phyloP scores from a whole-genome alignment of 1,140 invertebrate genomes.

The Zaprionus ghesquierei region DNA sequence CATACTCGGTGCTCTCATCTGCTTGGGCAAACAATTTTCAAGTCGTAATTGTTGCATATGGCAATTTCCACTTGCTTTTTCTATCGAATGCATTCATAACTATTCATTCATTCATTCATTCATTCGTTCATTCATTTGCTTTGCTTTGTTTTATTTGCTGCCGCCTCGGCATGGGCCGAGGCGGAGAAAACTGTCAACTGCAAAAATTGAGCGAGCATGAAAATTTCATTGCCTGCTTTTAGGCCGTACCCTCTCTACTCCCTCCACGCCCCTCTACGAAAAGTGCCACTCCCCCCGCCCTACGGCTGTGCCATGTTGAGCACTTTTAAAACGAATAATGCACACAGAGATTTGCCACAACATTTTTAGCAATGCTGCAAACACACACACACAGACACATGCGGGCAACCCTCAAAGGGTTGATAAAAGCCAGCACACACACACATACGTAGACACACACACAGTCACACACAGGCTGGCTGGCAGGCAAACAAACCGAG shows the following conservation, averaged over 20 bases:
- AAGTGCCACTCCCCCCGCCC: not conserved
- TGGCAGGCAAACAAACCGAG: conserved; percentile 34
- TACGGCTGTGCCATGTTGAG: not conserved
- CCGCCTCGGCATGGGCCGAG: too few relatives aligned
- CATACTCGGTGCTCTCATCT: not conserved
- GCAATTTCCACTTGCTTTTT: not conserved
- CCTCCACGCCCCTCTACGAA: too few relatives aligned
- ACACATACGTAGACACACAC: not conserved
- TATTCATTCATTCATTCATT: too few relatives aligned
- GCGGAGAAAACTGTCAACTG: conserved; percentile 33
- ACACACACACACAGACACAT: conserved; percentile 8
- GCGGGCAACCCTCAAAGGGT: conserved; percentile 23
- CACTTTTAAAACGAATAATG: conserved; percentile 38
- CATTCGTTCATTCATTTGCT: too few relatives aligned
- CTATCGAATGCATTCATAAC: conserved; percentile 36
- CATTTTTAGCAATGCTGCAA: conserved; percentile 23
- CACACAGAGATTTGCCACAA: conserved; percentile 33
- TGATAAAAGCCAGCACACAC: conserved; percentile 27
- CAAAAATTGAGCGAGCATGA: conserved; percentile 47
- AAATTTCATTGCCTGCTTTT: conserved; percentile 53
- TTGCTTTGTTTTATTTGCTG: conserved; percentile 34
- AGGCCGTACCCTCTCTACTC: too few relatives aligned
- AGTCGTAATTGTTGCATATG: conserved; percentile 11
- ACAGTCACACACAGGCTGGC: not conserved
- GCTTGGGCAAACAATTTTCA: not conserved